Conservation (phyloP, 1,140 invertebrate species). For the Platyscapa corneri region DNA sequence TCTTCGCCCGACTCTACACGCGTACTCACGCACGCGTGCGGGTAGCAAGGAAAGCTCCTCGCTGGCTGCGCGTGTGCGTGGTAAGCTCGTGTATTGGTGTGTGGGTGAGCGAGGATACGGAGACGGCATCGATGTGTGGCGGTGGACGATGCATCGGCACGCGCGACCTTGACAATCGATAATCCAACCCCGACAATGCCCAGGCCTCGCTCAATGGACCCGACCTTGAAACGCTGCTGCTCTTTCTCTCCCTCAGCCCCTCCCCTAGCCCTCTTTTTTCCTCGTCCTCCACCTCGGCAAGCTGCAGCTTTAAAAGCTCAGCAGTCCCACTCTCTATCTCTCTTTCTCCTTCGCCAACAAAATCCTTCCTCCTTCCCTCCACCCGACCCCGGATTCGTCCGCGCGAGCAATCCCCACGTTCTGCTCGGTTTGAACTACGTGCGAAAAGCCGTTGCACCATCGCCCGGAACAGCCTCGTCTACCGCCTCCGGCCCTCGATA, state of each 20-base stretch:
- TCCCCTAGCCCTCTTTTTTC: neutral
- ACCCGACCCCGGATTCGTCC: neutral
- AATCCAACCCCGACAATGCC: conserved; percentile 47
- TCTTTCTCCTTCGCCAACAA: neutral
- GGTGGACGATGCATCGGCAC: conserved; percentile 51
- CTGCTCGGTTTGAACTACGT: no score
- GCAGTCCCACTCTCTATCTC: neutral
- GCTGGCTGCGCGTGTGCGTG: neutral
- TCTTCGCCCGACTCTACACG: neutral
- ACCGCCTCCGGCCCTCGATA: neutral
- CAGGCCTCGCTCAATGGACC: conserved; percentile 52
- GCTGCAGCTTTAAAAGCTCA: conserved; percentile 10
- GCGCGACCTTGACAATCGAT: conserved; percentile 54
- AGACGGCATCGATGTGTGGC: conserved; percentile 4
- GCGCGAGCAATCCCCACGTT: no score
- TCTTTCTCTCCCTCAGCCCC: conserved; percentile 7
- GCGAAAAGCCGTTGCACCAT: neutral
- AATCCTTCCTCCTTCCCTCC: neutral
- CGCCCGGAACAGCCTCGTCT: neutral
- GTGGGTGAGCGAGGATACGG: conserved; percentile 9
- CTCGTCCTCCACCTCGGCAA: conserved; percentile 5
- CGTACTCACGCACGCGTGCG: neutral
- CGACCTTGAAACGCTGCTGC: conserved; percentile 37
- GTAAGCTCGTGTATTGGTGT: neutral
- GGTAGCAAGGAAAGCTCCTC: no score